phyloP scores from a whole-genome alignment of 2,113 vertebrate species.

The Salvelinus sp. region DNA sequence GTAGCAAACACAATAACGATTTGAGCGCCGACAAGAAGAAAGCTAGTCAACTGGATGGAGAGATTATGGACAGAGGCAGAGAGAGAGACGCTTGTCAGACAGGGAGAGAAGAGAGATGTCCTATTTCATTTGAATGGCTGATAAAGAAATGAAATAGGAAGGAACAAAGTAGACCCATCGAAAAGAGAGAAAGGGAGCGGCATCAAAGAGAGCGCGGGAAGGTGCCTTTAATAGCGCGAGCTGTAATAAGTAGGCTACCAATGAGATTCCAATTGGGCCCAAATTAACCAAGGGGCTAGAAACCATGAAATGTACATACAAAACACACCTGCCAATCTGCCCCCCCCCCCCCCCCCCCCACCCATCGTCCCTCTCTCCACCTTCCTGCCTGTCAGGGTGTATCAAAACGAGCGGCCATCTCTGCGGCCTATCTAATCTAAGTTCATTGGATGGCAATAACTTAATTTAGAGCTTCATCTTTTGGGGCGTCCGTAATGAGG shows the following conservation, averaged over 20 bases:
- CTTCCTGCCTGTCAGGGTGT: constrained; percentile 65
- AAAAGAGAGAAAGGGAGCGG: constrained; percentile 31
- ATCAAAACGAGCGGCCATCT: constrained; percentile 31
- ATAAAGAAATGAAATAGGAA: constrained; percentile 63
- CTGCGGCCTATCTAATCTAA: constrained; percentile 71
- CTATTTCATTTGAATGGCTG: constrained; percentile 60
- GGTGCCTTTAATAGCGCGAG: constrained; percentile 64
- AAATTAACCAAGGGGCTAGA: constrained; percentile 52
- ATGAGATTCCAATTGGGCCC: constrained; percentile 61
- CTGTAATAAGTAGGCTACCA: constrained; percentile 70
- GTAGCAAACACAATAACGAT: constrained; percentile 69
- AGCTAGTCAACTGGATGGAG: constrained; percentile 59
- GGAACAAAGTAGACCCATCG: constrained; percentile 54
- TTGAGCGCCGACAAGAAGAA: constrained; percentile 48
- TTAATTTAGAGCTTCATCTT: constrained; percentile 77
- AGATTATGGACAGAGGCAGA: constrained; percentile 36
- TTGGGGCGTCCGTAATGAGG: constrained; percentile 72
- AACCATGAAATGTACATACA: constrained; percentile 66
- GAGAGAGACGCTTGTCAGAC: constrained; percentile 18
- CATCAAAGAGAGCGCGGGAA: constrained; percentile 47
- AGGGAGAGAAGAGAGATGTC: constrained; percentile 29
- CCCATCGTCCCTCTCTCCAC: constrained; percentile 4
- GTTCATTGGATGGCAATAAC: constrained; percentile 79
- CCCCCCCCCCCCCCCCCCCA: no score
- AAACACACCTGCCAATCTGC: constrained; percentile 63